Evolutionary conservation across 2,113 vertebrate species (phyloP).

Genomic region (Ochotona princeps): DNA sequence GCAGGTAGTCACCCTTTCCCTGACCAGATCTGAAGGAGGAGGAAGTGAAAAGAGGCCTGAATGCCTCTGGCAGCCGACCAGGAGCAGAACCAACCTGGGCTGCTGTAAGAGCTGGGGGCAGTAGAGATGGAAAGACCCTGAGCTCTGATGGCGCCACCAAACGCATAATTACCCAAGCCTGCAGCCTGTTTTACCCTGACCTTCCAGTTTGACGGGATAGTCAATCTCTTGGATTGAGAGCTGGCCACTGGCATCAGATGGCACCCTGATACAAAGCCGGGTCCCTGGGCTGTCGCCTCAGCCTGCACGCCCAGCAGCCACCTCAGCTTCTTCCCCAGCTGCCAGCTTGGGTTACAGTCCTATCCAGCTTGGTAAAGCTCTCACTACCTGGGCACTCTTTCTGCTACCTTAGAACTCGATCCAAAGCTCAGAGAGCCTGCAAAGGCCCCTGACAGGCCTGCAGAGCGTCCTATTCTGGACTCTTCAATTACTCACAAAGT

Average conservation of each 20-base stretch:
- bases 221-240: not conserved
- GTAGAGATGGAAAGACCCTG: not conserved
- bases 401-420: not conserved
- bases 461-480: not conserved
- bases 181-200: not conserved
- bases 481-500: not conserved
- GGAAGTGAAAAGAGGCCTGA: not conserved
- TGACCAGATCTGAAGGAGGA: not conserved
- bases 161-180: not conserved
- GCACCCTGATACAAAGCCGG: not conserved
- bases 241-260: not conserved
- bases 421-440: not conserved
- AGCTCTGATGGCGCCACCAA: not conserved
- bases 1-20: not conserved
- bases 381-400: not conserved
- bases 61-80: rapidly evolving
- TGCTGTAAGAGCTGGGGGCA: not conserved
- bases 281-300: not conserved
- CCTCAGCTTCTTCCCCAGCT: not conserved
- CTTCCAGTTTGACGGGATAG: constrained; percentile 5
- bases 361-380: not conserved
- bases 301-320: not conserved
- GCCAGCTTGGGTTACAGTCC: not conserved
- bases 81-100: not conserved
- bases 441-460: not conserved